phyloP scores from a whole-genome alignment of 2,113 vertebrate species.

The Eptatretus burgeri region DNA sequence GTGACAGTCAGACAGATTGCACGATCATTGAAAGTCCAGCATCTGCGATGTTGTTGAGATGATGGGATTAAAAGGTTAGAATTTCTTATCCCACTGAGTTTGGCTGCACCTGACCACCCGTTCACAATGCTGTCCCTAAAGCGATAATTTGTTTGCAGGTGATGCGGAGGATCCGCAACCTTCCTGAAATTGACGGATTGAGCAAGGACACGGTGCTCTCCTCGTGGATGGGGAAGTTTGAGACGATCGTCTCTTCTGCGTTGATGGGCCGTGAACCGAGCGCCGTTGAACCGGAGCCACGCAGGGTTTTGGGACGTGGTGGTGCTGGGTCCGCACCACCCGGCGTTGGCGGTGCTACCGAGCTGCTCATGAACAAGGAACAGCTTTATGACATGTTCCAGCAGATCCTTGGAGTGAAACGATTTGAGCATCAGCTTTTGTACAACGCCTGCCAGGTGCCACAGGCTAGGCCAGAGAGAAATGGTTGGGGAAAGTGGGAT shows the following conservation, averaged over 20 bases:
- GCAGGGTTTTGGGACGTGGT: too few relatives aligned
- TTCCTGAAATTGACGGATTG: slow-evolving; percentile 74
- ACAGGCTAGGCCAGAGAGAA: too few relatives aligned
- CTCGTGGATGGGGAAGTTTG: slow-evolving; percentile 87
- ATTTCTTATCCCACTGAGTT: too few relatives aligned
- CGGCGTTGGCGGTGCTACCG: slow-evolving; percentile 22
- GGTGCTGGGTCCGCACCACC: background rate
- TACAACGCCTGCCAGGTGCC: slow-evolving; percentile 93
- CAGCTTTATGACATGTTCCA: slow-evolving; percentile 97
- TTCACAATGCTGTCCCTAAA: too few relatives aligned
- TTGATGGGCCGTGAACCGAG: slow-evolving; percentile 43
- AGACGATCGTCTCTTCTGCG: slow-evolving; percentile 30
- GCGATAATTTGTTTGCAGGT: too few relatives aligned
- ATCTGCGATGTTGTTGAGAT: too few relatives aligned
- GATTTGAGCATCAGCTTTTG: slow-evolving; percentile 76
- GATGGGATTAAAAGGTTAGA: too few relatives aligned
- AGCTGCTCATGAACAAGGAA: slow-evolving; percentile 90
- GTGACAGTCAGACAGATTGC: too few relatives aligned
- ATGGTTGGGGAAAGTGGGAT: too few relatives aligned
- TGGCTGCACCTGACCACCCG: too few relatives aligned
- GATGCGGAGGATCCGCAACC: slow-evolving; percentile 60
- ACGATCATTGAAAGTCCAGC: too few relatives aligned
- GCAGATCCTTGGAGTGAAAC: slow-evolving; percentile 63
- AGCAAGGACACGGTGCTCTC: slow-evolving; percentile 93
- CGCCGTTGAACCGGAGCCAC: too few relatives aligned